Percentiles rank a stretch among this genome's conserved stretches.
phyloP scores from a whole-genome alignment of 2,113 vertebrate species.

The Mormoops blainvillei region DNA sequence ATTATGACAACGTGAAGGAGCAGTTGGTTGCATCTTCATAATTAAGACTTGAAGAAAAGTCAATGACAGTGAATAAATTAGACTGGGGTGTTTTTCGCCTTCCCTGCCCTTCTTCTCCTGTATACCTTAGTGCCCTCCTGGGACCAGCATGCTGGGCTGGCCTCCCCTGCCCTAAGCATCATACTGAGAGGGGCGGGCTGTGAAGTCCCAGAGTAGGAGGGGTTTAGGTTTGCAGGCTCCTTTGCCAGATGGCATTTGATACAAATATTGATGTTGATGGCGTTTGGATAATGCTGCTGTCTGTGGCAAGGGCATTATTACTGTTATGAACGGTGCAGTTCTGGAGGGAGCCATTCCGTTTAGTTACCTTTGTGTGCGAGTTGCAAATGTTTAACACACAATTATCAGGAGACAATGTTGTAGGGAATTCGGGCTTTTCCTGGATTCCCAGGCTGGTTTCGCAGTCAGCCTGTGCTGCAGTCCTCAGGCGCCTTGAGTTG shows the following conservation, averaged over 20 bases:
- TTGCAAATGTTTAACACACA: conserved; percentile 62
- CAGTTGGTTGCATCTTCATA: conserved; percentile 57
- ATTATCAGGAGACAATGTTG: conserved; percentile 16
- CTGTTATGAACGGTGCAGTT: conserved; percentile 25
- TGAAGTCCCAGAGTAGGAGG: background rate
- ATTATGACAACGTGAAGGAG: conserved; percentile 60
- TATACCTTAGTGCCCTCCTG: background rate
- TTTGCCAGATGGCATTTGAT: conserved; percentile 68
- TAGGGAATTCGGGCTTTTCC: background rate
- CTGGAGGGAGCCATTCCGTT: conserved; percentile 60
- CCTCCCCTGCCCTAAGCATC: background rate
- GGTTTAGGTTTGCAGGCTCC: background rate
- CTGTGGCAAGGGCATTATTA: conserved; percentile 50
- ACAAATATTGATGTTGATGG: conserved; percentile 61
- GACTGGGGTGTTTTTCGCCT: background rate
- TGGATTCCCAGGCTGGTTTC: conserved; percentile 10
- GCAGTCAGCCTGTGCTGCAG: rapidly evolving
- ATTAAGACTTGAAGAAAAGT: conserved; percentile 70
- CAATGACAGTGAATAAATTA: conserved; percentile 50
- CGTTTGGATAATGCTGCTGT: conserved; percentile 59
- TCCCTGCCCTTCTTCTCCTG: background rate
- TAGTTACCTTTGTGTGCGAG: conserved; percentile 64
- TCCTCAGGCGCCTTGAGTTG: rapidly evolving
- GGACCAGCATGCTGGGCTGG: background rate
- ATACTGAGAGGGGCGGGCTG: background rate